These are phyloP conservation scores for Molossus alvarezi DNA, from an alignment of 2,797 vertebrate genomes.

Conservation along the genomic window DNA sequence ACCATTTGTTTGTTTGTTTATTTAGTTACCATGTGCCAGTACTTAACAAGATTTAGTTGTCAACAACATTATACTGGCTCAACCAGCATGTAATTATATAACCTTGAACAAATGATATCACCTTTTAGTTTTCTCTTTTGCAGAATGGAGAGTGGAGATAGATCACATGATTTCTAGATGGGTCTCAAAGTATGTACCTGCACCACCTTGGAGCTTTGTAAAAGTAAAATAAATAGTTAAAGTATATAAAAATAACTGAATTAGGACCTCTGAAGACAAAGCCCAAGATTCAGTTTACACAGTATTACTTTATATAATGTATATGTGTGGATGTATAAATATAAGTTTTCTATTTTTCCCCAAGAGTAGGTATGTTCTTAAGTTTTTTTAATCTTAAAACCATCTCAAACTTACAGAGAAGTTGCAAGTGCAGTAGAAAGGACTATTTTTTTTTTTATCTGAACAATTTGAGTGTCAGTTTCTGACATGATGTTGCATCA, in stretches of 20 bases:
- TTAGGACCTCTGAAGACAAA: neutral
- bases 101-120: neutral
- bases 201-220: neutral
- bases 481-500: neutral
- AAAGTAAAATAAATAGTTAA: neutral
- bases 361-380: neutral
- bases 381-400: neutral
- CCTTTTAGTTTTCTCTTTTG: neutral
- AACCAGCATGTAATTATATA: neutral
- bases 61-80: neutral
- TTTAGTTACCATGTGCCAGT: neutral
- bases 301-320: neutral
- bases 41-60: neutral
- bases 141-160: neutral
- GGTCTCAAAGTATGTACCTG: neutral
- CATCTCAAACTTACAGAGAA: neutral
- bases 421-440: neutral
- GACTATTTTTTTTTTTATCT: neutral
- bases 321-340: neutral
- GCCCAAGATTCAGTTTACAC: neutral
- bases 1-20: neutral
- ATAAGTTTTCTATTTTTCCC: neutral
- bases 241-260: neutral
- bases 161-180: neutral
- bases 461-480: constrained; percentile 38